Evolutionary conservation across 1,140 invertebrate genomes (phyloP), one percentile per base, ranked within the genome.

Genomic region (Bombyx mandarina): DNA sequence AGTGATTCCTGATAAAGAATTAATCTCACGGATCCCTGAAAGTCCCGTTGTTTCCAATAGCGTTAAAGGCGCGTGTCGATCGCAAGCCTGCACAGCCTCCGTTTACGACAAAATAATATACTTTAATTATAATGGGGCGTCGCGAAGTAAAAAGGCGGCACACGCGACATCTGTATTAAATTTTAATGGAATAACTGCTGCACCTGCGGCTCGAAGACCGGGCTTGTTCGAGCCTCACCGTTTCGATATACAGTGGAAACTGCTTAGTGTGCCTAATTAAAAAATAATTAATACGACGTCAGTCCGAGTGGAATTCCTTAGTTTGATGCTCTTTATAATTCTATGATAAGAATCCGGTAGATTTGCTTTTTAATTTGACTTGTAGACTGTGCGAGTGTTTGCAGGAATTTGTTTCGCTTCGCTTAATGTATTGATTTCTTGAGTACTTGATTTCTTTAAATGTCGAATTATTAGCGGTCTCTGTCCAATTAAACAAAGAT

Each of bases 141-240:
- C 67, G 71, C 69, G 62, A 73, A 66, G 72, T 80, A 82, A 82
- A 83, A 79, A 84, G 68, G 78, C 75, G 71, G 65, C 71, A 72
- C 81, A 82, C 79, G 76, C 79, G 81, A 84, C 83, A 82, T 77
- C 79, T 86, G 79, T 86, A 84, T 86, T 82, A 81, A 83, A 83
- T 71, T 83, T 82, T 79, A 80, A 84, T 82, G 75, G 71, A 82
- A 78, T 73, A 77, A 75, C 66, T 56, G 65, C 71, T 77, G 80
- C 82, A 86, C 76, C 79, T 83, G 82, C 58, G 52, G 49, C 57
- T 56, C 68, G 61, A 59, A 62, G 57, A 64, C 63, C 70, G 62
- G 57, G 63, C 66, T 68, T 68, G 66, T 58, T 73, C 69, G 66
- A 76, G 75, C 76, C 68, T 66, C 56, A 58, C 75, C 67, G 65